A percentile compares a stretch with the other conserved stretches of the same genome.
Conservation (phyloP, 2,113 vertebrate genomes). For the Solea senegalensis region DNA sequence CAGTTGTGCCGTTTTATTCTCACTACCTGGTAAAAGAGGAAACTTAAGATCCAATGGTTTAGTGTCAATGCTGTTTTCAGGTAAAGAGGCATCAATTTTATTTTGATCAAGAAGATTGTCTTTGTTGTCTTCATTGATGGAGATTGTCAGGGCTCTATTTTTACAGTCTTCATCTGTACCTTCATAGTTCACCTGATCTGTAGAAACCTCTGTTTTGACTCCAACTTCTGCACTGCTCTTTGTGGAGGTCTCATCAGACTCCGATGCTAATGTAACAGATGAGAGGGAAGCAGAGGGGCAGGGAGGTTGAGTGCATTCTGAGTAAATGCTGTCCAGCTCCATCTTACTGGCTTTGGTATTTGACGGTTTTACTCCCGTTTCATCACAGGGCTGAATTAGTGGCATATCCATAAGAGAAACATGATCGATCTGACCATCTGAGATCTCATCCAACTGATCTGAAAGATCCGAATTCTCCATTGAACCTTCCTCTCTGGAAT, state of each 20-base stretch:
- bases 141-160: conserved; percentile 42
- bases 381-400: conserved; percentile 36
- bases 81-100: conserved; percentile 1
- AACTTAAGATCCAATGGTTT: conserved; percentile 23
- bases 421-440: conserved; percentile 27
- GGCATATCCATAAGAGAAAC: conserved; percentile 23
- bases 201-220: background rate
- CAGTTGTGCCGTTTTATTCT: conserved; percentile 29
- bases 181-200: conserved; percentile 5
- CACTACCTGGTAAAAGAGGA: conserved; percentile 3
- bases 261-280: conserved; percentile 17
- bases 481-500: background rate
- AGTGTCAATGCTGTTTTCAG: conserved; percentile 3
- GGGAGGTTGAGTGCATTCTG: conserved; percentile 42
- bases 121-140: conserved; percentile 47
- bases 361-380: conserved; percentile 12
- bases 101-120: conserved; percentile 24
- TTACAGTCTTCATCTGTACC: conserved; percentile 20
- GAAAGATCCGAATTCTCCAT: conserved; percentile 2
- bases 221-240: background rate
- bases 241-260: conserved; percentile 6
- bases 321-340: conserved; percentile 53
- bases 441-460: conserved; percentile 62
- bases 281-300: conserved; percentile 35
- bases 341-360: conserved; percentile 39